A percentile compares a stretch with the other conserved stretches of the same genome.
phyloP scores from a whole-genome alignment of 2,797 vertebrate species.

The Ibycter americanus region DNA sequence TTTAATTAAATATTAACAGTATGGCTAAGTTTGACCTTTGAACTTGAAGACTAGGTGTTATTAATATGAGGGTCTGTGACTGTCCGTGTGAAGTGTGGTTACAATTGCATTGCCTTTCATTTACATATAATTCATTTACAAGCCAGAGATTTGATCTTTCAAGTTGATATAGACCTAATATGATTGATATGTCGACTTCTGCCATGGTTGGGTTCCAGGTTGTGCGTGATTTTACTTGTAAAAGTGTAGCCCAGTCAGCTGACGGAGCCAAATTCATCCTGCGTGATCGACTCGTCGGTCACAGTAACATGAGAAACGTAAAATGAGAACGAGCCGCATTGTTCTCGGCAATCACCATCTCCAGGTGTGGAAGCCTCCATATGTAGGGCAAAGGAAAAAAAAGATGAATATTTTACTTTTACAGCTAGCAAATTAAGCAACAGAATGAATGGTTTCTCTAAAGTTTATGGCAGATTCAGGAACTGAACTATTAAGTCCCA shows the following conservation, averaged over 20 bases:
- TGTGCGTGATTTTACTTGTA: neutral
- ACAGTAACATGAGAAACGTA: neutral
- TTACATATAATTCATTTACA: neutral
- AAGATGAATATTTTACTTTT: neutral
- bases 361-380: neutral
- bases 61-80: neutral
- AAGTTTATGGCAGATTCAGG: conserved; percentile 33
- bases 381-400: neutral
- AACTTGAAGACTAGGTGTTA: neutral
- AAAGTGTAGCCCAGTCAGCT: neutral
- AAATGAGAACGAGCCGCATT: neutral
- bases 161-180: neutral
- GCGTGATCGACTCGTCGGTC: neutral
- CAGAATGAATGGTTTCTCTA: neutral
- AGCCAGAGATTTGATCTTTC: neutral
- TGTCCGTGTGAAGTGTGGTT: neutral
- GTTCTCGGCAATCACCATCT: neutral
- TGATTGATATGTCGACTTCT: neutral
- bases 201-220: neutral
- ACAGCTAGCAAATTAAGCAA: conserved; percentile 1
- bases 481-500: conserved; percentile 18
- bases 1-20: neutral
- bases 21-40: neutral
- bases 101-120: neutral
- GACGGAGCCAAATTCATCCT: neutral